Base-by-base conservation (phyloP, 2,797 vertebrate genomes). In the Remorina albescens region DNA sequence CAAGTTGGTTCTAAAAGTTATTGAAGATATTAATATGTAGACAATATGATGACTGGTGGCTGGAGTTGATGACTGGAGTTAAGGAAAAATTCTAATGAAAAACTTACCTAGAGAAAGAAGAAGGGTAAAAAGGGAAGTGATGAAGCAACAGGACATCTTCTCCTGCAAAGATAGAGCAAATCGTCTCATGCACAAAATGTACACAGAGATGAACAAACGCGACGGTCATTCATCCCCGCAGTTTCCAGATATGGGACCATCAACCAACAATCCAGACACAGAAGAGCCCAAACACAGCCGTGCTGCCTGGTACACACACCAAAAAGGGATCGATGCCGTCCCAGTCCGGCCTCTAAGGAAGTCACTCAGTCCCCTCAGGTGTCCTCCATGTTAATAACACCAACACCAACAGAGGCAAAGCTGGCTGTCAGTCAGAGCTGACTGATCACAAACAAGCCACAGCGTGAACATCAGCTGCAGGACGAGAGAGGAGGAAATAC, bases 391-490 rank as follows among this genome's bases (percentile, higher is more conserved):
- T 65, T 59, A n/a, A n/a, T n/a, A n/a, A n/a, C n/a, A n/a, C n/a
- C n/a, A n/a, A n/a, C n/a, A n/a, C n/a, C n/a, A n/a, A n/a, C n/a
- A n/a, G n/a, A n/a, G n/a, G n/a, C n/a, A n/a, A n/a, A n/a, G n/a
- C n/a, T n/a, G n/a, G n/a, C n/a, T n/a, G n/a, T n/a, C n/a, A n/a
- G n/a, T n/a, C n/a, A n/a, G n/a, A n/a, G n/a, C n/a, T n/a, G n/a
- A n/a, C n/a, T n/a, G n/a, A n/a, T n/a, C n/a, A n/a, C n/a, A n/a
- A n/a, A n/a, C n/a, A n/a, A n/a, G n/a, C n/a, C n/a, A n/a, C n/a
- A n/a, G n/a, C n/a, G n/a, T 51, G 36, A n/a, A 77, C 8, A 88
- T 84, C 84, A 93, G 90, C 89, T 85, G 84, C 47, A 37, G 67
- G 30, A 57, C 23, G 65, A 1, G 34, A 25, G 56, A 12, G 28